phyloP scores from a whole-genome alignment of 1,140 invertebrate species.

The Euglossa dilemma region DNA sequence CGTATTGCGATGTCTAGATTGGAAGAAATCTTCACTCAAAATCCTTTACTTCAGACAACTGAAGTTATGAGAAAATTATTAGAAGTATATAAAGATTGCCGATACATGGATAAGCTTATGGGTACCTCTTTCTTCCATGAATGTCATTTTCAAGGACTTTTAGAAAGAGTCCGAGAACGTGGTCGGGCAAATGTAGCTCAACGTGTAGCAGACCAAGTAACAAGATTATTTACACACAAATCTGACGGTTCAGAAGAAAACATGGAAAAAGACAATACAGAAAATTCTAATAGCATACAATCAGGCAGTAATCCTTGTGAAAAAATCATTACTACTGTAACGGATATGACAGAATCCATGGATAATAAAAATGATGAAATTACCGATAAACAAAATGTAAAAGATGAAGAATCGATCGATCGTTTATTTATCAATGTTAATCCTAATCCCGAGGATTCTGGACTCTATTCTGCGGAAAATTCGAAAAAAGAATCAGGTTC shows the following conservation, averaged over 20 bases:
- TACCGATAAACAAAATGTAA: conserved; percentile 37
- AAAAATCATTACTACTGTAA: conserved; percentile 55
- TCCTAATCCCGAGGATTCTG: conserved; percentile 79
- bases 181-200: conserved; percentile 83
- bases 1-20: conserved; percentile 88
- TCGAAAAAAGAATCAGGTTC: conserved; percentile 81
- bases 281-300: conserved; percentile 54
- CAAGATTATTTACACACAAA: conserved; percentile 81
- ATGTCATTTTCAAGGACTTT: conserved; percentile 87
- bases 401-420: conserved; percentile 64
- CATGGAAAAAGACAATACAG: conserved; percentile 54
- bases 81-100: conserved; percentile 93
- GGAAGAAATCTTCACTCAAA: conserved; percentile 89
- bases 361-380: conserved; percentile 42
- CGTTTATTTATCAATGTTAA: conserved; percentile 76
- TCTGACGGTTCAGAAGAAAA: conserved; percentile 70
- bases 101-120: conserved; percentile 92
- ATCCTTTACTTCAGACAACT: conserved; percentile 88
- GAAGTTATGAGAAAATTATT: conserved; percentile 91
- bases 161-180: conserved; percentile 84
- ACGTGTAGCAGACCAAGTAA: conserved; percentile 85
- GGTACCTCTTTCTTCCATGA: conserved; percentile 93
- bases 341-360: conserved; percentile 51
- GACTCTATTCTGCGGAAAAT: conserved; percentile 79
- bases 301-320: conserved; percentile 46